Percentiles rank a stretch among this genome's conserved stretches.
Evolutionary conservation across 1,140 invertebrate genomes (phyloP).

Genomic region (Atta texana): DNA sequence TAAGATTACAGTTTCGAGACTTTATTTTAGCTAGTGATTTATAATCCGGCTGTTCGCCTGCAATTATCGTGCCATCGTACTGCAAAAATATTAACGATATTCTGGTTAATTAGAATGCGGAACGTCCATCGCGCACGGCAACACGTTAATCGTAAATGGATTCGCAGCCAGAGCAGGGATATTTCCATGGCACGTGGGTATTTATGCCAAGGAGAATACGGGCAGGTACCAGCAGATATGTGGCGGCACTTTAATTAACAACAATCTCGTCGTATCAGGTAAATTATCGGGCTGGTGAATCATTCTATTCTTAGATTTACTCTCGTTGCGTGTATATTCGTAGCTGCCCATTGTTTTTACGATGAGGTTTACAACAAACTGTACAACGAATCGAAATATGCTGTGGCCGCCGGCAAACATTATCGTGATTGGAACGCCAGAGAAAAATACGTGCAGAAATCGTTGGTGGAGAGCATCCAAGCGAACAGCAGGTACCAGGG

Average conservation of each 20-base stretch:
- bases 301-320: not conserved
- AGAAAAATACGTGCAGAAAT: constrained; percentile 80
- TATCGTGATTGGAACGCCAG: constrained; percentile 77
- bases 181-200: constrained; percentile 87
- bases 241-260: constrained; percentile 85
- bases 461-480: constrained; percentile 74
- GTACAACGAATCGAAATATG: constrained; percentile 73
- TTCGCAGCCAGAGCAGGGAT: constrained; percentile 80
- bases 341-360: constrained; percentile 86
- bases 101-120: constrained; percentile 82
- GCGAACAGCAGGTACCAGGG: constrained; percentile 65
- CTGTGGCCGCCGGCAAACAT: constrained; percentile 83
- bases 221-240: constrained; percentile 83
- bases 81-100: constrained; percentile 15
- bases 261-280: constrained; percentile 78
- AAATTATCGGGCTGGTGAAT: constrained; percentile 56
- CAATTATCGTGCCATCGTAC: not conserved
- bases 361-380: constrained; percentile 73
- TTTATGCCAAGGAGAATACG: constrained; percentile 83
- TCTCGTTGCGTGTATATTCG: not conserved
- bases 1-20: constrained; percentile 7
- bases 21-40: constrained; percentile 7
- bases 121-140: constrained; percentile 78
- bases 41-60: not conserved
- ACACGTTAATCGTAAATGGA: constrained; percentile 81